A percentile compares a stretch with the other conserved stretches of the same genome.
Evolutionary conservation across 2,797 vertebrate genomes (phyloP).

Genomic region (Syngnathus rostellatus): DNA sequence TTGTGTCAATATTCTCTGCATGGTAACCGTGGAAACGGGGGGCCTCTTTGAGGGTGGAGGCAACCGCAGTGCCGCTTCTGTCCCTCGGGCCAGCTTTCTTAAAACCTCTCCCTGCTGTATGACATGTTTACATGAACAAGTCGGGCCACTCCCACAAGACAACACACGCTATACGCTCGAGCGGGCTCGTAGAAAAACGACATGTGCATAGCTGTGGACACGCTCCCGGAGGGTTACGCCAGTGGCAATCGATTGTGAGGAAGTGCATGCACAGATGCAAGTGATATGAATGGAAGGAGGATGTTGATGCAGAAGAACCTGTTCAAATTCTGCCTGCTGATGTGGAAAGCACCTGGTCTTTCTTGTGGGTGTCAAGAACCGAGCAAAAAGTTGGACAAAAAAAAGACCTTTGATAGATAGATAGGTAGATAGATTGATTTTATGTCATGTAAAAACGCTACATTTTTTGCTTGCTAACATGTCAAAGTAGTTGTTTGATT

Average conservation of each 20-base stretch:
- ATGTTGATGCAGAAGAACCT: background rate
- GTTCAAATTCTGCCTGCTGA: background rate
- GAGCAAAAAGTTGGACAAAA: no score
- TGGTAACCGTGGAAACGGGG: conserved; percentile 47
- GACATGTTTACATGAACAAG: conserved; percentile 44
- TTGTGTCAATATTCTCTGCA: background rate
- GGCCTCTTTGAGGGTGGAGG: conserved; percentile 18
- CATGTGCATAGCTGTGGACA: background rate
- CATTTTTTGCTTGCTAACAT: no score
- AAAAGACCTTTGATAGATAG: no score
- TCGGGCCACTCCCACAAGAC: conserved; percentile 17
- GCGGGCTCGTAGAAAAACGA: background rate
- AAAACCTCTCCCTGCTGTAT: conserved; percentile 33
- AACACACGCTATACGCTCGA: conserved; percentile 24
- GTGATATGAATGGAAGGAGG: background rate
- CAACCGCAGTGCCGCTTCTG: conserved; percentile 19
- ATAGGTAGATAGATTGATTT: no score
- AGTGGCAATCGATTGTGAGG: conserved; percentile 11
- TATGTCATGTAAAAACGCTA: no score
- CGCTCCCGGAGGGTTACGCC: conserved; percentile 2
- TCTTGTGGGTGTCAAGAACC: no score
- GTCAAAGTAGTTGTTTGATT: no score
- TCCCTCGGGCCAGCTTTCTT: conserved; percentile 25
- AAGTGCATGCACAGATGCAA: background rate
- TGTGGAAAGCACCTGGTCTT: no score